Evolutionary conservation across 2,797 vertebrate genomes (phyloP).

Genomic region (Ctenopoma multispine): DNA sequence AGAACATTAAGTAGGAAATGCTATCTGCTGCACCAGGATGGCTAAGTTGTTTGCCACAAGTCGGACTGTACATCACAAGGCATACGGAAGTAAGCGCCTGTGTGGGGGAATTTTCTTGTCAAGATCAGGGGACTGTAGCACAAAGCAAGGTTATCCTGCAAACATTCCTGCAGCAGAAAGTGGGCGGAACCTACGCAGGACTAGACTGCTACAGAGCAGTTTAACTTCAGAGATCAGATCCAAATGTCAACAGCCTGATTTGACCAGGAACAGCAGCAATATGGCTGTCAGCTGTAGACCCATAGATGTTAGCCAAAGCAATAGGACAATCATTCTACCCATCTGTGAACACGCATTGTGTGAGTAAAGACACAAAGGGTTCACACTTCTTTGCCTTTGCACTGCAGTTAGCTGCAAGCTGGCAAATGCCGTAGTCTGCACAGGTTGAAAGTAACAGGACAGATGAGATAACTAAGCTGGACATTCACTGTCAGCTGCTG

Average conservation of each 20-base stretch:
- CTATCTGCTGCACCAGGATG: conserved; percentile 1
- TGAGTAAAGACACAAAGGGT: not conserved
- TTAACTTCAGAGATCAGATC: too few relatives aligned
- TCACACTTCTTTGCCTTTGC: too few relatives aligned
- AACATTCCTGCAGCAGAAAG: not conserved
- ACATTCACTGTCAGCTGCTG: not conserved
- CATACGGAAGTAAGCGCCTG: conserved; percentile 8
- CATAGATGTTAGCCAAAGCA: too few relatives aligned
- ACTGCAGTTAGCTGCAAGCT: not conserved
- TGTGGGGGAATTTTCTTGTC: not conserved
- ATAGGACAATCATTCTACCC: too few relatives aligned
- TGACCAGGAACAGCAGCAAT: too few relatives aligned
- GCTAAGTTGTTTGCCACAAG: conserved; percentile 3
- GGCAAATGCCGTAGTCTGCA: not conserved
- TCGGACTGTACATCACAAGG: not conserved
- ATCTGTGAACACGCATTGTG: too few relatives aligned
- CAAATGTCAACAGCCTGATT: too few relatives aligned
- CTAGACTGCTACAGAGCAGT: too few relatives aligned
- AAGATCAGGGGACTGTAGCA: not conserved
- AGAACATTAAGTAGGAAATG: conserved; percentile 14
- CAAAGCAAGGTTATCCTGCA: not conserved
- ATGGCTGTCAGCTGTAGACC: too few relatives aligned
- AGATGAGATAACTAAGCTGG: not conserved
- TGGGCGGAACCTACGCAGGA: not conserved
- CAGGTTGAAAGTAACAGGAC: not conserved